These are phyloP conservation scores for Drosophila guanche DNA, from an alignment of 1,140 invertebrate species.

Conservation along the genomic window DNA sequence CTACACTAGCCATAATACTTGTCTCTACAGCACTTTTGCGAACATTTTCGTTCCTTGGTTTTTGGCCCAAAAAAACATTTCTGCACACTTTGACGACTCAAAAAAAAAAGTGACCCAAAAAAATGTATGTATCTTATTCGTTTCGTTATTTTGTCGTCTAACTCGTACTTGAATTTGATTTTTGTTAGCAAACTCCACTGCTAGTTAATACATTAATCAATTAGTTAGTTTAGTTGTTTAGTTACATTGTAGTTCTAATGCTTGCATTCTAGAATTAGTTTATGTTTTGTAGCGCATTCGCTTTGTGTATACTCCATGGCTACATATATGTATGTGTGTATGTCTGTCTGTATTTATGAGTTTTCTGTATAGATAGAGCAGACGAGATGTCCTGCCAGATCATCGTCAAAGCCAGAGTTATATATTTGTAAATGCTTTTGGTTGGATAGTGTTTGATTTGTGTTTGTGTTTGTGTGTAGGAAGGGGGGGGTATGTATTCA, in stretches of 20 bases:
- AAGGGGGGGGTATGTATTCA: conserved; percentile 4
- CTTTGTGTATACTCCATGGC: conserved; percentile 48
- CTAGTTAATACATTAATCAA: conserved; percentile 26
- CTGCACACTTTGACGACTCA: not conserved
- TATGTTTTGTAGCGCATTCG: conserved; percentile 38
- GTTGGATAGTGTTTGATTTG: no score
- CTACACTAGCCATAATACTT: conserved; percentile 48
- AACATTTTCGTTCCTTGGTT: conserved; percentile 12
- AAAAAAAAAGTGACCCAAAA: conserved; percentile 26
- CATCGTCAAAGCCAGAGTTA: conserved; percentile 15
- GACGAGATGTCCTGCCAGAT: not conserved
- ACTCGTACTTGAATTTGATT: conserved; percentile 37
- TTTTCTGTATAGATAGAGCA: no score
- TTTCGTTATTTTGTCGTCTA: not conserved
- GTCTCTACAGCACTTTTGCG: conserved; percentile 36
- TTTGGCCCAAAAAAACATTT: not conserved
- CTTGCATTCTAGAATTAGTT: conserved; percentile 39
- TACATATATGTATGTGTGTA: conserved; percentile 17
- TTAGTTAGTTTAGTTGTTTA: conserved; percentile 2
- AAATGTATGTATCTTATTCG: no score
- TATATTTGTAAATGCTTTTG: conserved; percentile 11
- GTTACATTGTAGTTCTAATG: conserved; percentile 33
- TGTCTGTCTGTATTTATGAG: conserved; percentile 13
- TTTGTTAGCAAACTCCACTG: conserved; percentile 13
- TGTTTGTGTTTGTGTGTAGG: no score